A percentile compares a stretch with the other conserved stretches of the same genome.
These are phyloP conservation scores for Portunus trituberculatus DNA, from an alignment of 1,140 invertebrate genomes.

Conservation along the genomic window DNA sequence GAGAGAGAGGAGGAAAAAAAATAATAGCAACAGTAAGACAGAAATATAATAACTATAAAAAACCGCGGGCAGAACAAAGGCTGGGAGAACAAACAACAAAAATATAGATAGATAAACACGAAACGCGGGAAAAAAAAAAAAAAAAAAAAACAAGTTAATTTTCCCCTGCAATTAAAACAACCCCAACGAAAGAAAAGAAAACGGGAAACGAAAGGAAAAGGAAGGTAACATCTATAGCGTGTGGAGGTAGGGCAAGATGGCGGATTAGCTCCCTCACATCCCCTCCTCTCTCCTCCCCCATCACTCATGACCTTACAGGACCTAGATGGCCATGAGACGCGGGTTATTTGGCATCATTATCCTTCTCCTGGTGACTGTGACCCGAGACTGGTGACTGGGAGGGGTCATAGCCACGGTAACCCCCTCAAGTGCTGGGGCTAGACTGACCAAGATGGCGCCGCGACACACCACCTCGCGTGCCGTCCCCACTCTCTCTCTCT, in stretches of 20 bases:
- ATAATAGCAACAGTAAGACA: no score
- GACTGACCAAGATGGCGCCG: not conserved
- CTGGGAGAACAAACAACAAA: no score
- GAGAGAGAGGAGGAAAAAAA: no score
- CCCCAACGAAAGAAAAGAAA: not conserved
- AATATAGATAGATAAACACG: no score
- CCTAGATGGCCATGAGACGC: not conserved
- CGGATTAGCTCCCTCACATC: not conserved
- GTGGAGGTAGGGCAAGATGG: not conserved
- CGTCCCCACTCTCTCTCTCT: not conserved
- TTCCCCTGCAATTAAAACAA: not conserved
- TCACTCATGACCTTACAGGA: not conserved
- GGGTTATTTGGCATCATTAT: constrained; percentile 22
- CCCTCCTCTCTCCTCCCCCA: not conserved
- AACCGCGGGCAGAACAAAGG: no score
- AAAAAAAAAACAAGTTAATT: not conserved
- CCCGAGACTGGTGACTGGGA: not conserved
- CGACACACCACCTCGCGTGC: not conserved
- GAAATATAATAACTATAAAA: no score
- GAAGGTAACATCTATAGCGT: not conserved
- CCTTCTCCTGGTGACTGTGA: not conserved
- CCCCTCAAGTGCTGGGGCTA: not conserved
- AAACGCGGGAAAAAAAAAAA: no score
- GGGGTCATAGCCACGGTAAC: not conserved
- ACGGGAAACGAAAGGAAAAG: not conserved